Conservation (phyloP, 2,888 invertebrate genomes). For the Tipula lateralis region DNA sequence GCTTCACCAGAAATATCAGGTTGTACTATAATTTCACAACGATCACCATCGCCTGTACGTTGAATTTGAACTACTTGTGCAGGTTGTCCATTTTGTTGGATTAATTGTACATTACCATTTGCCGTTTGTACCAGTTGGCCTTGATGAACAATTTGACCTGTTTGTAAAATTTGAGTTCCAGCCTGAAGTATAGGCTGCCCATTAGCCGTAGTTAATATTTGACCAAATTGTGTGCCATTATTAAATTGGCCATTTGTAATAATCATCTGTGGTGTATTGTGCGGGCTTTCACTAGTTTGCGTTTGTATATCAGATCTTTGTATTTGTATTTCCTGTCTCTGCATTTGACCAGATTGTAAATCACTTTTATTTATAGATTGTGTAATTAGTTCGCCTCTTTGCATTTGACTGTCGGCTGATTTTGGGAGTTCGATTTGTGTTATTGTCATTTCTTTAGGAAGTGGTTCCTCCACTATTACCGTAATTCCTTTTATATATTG, state of each 20-base stretch:
- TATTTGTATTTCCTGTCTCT: conserved; percentile 28
- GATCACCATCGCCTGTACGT: conserved; percentile 37
- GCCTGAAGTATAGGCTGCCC: conserved; percentile 41
- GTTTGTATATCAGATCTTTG: conserved; percentile 29
- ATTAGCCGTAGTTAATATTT: conserved; percentile 43
- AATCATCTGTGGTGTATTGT: conserved; percentile 42
- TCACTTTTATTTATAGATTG: conserved; percentile 27
- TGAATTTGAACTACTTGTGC: conserved; percentile 40
- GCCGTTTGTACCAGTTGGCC: conserved; percentile 41
- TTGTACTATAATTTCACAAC: conserved; percentile 42
- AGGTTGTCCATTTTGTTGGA: conserved; percentile 46
- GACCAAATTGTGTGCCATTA: conserved; percentile 44
- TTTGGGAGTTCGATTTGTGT: conserved; percentile 36
- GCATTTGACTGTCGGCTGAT: conserved; percentile 32
- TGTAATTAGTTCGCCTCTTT: conserved; percentile 31
- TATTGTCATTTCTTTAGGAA: conserved; percentile 32
- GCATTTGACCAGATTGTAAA: conserved; percentile 13
- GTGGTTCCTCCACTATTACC: conserved; percentile 43
- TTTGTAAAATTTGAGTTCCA: conserved; percentile 44
- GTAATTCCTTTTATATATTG: conserved; percentile 50
- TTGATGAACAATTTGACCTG: conserved; percentile 37
- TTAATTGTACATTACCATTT: conserved; percentile 43
- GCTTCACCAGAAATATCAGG: conserved; percentile 43
- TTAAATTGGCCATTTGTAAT: conserved; percentile 40
- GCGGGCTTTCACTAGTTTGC: conserved; percentile 40